Base-by-base conservation (phyloP, 1,140 invertebrate genomes). In the Odontomachus brunneus region DNA sequence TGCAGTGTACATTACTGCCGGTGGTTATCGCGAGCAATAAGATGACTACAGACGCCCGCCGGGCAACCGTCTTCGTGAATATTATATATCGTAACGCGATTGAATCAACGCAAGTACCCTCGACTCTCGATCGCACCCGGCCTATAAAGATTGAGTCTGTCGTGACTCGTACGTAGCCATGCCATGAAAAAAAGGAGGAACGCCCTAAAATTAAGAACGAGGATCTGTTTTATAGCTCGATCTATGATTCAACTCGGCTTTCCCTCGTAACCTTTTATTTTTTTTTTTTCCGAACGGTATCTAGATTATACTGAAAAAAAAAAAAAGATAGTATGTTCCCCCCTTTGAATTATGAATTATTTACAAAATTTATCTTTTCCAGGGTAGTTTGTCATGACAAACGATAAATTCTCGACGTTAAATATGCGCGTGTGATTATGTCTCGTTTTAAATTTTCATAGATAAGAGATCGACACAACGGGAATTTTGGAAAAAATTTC, bases 21-120 rank as follows among this genome's bases (percentile, higher is more conserved):
- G 22, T 49, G 48, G 44, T 76, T 71, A 86, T 66, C 55, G 44
- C 57, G 15, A 24, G 24, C 62, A 71, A 17, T 67, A 75, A 81
- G 24, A 74, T 44, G 38, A 44, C 4, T 17, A 26, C 15, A 44
- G 14, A 53, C 48, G 29, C 69, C 66, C 55, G 12, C 53, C 44
- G 29, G 49, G 60, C 0, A 83, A 55, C 29, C 51, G 33, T 22
- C 48, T 51, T 75, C 67, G 71, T 83, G 76, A 88, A 88, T 85
- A 82, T 85, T 85, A 80, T 66, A 80, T 66, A 85, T 81, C 33
- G n/a, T 24, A 33, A n/a, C 19, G 75, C 66, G 76, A 88, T 80
- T 82, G 83, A 84, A 86, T 82, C 85, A 29, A 55, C 29, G 49
- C 24, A 17, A 29, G 15, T 74, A 19, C 15, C 53, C 9, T 82